A percentile compares a stretch with the other conserved stretches of the same genome.
Conservation (phyloP, 2,113 vertebrate species). For the Caretta caretta region DNA sequence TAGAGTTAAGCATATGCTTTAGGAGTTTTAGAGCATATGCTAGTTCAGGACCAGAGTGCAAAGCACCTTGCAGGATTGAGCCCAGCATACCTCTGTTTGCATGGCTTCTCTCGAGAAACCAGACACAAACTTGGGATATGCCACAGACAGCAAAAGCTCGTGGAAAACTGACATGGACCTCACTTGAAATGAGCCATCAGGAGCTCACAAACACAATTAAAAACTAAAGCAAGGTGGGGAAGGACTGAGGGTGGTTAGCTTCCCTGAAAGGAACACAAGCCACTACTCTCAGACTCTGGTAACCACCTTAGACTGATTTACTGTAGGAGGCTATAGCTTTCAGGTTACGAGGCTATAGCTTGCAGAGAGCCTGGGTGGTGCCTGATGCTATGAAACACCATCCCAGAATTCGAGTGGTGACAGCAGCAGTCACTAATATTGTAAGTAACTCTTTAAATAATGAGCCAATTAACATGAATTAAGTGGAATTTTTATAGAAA, state of each 20-base stretch:
- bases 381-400: not conserved
- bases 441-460: not conserved
- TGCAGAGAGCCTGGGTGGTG: not conserved
- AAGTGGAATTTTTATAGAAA: not conserved
- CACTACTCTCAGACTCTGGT: not conserved
- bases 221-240: not conserved
- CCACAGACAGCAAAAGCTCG: not conserved
- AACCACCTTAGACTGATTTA: not conserved
- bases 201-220: not conserved
- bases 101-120: not conserved
- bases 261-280: fast-evolving
- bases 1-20: not conserved
- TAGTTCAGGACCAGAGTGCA: not conserved
- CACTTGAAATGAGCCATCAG: fast-evolving
- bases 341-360: not conserved
- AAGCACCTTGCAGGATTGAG: not conserved
- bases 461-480: not conserved
- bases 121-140: not conserved
- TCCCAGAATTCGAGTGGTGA: not conserved
- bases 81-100: not conserved
- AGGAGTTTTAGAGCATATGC: not conserved
- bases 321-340: not conserved
- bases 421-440: not conserved
- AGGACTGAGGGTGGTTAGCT: not conserved
- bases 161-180: fast-evolving